Base-by-base conservation (phyloP, 2,888 invertebrate species). In the Orthosia gracilis region DNA sequence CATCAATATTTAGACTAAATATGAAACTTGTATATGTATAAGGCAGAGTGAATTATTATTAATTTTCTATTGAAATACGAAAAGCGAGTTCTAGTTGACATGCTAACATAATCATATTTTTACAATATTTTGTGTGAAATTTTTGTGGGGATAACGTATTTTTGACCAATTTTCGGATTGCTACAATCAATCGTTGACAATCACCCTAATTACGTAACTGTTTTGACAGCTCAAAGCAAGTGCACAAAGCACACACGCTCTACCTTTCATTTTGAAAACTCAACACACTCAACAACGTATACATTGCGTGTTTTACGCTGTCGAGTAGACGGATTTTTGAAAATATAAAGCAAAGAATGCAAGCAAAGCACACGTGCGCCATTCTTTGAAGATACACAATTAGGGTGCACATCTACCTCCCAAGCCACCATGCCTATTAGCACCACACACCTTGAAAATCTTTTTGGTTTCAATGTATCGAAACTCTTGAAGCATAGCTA, bases 1-100 rank as follows among this genome's bases (percentile, higher is more conserved):
- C 86, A 92, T 94, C 94, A 94, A 94, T 92, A 94, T 93, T 94
- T 94, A 76, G 87, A 89, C 94, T 94, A 94, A 83, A 89, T 89
- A 90, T 89, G 71, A 77, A 50, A 85, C 85, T 75, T 88, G 85
- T 86, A 80, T 82, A 40, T 40, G 40, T 40, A 80, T 81, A 77
- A 78, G 77, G 81, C 77, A 78, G 65, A 66, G 76, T 77, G 64
- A 50, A 64, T 76, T 78, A 54, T 67, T 73, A 64, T 50, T 79
- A 45, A 71, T 76, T 68, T 23, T 21, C 63, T 75, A 80, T 80
- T 84, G 61, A 64, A 69, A 40, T 81, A 74, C 7, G 52, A 78
- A 78, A 87, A 86, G 87, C 87, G 72, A 80, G 54, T 76, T 75
- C 77, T 86, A 82, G 63, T 62, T 73, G 73, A 87, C 82, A 86